Evolutionary conservation across 2,797 vertebrate species (phyloP).

Genomic region (Phalanger gymnotis): DNA sequence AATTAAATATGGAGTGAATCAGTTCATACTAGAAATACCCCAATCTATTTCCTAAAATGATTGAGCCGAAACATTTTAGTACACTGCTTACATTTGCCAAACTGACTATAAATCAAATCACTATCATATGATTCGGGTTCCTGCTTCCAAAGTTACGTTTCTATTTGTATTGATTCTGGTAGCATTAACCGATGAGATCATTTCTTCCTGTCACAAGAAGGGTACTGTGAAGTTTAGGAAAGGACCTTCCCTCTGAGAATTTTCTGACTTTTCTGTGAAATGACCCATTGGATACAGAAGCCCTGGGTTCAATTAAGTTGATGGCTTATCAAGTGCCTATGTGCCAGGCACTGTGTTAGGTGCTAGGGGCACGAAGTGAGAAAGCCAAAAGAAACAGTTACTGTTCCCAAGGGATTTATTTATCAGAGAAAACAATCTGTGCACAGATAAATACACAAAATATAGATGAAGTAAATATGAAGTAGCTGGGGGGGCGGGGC

Average conservation of each 20-base stretch:
- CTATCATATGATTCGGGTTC: slow-evolving; percentile 27
- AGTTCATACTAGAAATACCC: slow-evolving; percentile 33
- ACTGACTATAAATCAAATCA: slow-evolving; percentile 8
- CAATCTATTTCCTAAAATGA: slow-evolving; percentile 49
- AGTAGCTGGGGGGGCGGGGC: background rate
- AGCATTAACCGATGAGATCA: background rate
- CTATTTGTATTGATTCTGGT: slow-evolving; percentile 32
- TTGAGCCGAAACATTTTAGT: background rate
- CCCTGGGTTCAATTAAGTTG: background rate
- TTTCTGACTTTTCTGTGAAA: background rate
- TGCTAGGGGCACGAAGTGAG: background rate
- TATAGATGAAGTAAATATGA: background rate
- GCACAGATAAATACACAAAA: background rate
- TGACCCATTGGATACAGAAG: background rate
- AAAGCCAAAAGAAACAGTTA: background rate
- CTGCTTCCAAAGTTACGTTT: slow-evolving; percentile 22
- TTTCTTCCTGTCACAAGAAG: slow-evolving; percentile 39
- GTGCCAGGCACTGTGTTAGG: background rate
- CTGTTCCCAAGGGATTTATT: background rate
- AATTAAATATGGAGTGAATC: background rate
- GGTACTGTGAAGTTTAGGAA: slow-evolving; percentile 28
- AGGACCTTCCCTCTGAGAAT: background rate
- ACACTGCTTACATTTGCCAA: background rate
- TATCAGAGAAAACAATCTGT: background rate
- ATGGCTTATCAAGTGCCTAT: background rate